Evolutionary conservation across 2,888 invertebrate genomes (phyloP).

Genomic region (Heliconius ethilla): DNA sequence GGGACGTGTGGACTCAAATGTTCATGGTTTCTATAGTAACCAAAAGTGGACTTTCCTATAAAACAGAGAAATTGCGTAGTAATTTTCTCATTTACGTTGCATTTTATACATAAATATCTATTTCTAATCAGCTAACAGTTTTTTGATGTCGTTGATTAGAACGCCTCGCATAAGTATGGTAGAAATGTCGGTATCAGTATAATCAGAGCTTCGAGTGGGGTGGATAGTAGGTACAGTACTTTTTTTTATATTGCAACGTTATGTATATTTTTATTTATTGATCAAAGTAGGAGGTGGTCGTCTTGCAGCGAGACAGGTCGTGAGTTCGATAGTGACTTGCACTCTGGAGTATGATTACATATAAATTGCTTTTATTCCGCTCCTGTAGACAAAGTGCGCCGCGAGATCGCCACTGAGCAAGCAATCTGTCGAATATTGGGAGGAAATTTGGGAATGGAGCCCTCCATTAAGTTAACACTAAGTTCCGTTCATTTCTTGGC

Average conservation of each 20-base stretch:
- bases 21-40: too few species aligned
- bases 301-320: too few species aligned
- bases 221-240: background rate
- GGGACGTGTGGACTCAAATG: background rate
- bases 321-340: too few species aligned
- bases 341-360: too few species aligned
- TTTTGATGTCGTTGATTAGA: conserved; percentile 1
- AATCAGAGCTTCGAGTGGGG: conserved; percentile 14
- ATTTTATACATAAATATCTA: conserved; percentile 8
- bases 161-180: background rate
- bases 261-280: background rate
- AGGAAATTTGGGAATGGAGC: too few species aligned
- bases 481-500: too few species aligned
- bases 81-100: background rate
- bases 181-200: conserved; percentile 3
- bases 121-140: conserved; percentile 15
- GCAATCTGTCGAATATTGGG: too few species aligned
- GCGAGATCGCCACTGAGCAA: too few species aligned
- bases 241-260: background rate
- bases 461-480: too few species aligned
- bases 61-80: background rate
- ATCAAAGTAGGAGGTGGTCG: too few species aligned
- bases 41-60: background rate
- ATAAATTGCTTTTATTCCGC: too few species aligned
- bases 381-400: too few species aligned